These are phyloP conservation scores for Thryonomys swinderianus DNA, from an alignment of 2,113 vertebrate genomes.

Conservation along the genomic window DNA sequence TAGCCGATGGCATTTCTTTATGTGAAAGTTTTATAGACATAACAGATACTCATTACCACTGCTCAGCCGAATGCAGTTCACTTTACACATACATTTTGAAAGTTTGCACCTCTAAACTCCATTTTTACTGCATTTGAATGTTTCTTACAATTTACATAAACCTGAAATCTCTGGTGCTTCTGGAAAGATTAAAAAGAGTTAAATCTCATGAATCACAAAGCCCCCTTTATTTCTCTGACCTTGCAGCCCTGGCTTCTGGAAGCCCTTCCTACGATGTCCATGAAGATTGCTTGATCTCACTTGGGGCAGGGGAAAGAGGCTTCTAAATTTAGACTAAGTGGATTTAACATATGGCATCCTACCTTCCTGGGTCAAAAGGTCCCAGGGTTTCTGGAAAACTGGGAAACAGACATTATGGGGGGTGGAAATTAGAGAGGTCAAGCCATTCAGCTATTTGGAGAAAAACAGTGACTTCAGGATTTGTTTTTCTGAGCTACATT, in stretches of 20 bases:
- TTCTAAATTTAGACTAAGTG: slow-evolving; percentile 74
- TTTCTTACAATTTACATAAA: not conserved
- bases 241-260: not conserved
- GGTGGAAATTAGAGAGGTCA: slow-evolving; percentile 61
- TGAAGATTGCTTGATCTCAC: slow-evolving; percentile 52
- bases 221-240: slow-evolving; percentile 60
- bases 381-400: slow-evolving; percentile 60
- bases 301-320: slow-evolving; percentile 39
- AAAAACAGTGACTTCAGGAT: slow-evolving; percentile 42
- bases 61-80: not conserved
- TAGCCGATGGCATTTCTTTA: not conserved
- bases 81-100: not conserved
- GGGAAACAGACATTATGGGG: slow-evolving; percentile 47
- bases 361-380: slow-evolving; percentile 69
- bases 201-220: slow-evolving; percentile 58
- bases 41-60: not conserved
- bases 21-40: not conserved
- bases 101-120: not conserved
- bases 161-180: slow-evolving; percentile 23
- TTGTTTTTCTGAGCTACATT: slow-evolving; percentile 61
- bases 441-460: slow-evolving; percentile 37
- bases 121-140: not conserved
- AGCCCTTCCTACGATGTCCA: not conserved
- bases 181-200: slow-evolving; percentile 49
- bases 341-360: slow-evolving; percentile 76